A percentile compares a stretch with the other conserved stretches of the same genome.
Evolutionary conservation across 2,797 vertebrate genomes (phyloP).

Genomic region (Ataeniobius toweri): DNA sequence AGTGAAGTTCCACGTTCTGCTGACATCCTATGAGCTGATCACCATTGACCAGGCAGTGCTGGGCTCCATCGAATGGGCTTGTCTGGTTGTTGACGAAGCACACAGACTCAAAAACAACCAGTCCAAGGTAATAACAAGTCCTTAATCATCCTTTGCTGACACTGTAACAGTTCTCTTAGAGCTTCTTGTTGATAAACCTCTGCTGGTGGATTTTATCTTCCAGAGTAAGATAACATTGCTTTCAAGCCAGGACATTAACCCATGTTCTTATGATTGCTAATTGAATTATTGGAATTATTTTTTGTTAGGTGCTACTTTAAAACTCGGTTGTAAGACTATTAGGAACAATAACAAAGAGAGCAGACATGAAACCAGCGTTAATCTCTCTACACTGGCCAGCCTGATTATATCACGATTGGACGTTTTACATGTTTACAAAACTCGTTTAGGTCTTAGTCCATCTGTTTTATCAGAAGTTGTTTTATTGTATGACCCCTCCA

Average conservation of each 20-base stretch:
- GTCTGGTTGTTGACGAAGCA: constrained; percentile 97
- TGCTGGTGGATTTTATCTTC: neutral
- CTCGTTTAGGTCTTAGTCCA: neutral
- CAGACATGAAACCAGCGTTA: no score
- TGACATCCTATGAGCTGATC: constrained; percentile 96
- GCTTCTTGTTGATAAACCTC: neutral
- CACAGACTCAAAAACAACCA: constrained; percentile 99
- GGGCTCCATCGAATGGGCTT: constrained; percentile 98
- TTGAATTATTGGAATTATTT: neutral
- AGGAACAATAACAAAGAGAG: no score
- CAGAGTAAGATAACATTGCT: neutral
- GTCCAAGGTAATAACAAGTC: constrained; percentile 84
- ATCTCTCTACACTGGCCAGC: no score
- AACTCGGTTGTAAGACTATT: no score
- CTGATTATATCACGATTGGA: no score
- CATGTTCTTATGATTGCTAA: neutral
- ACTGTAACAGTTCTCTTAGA: neutral
- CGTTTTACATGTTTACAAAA: neutral
- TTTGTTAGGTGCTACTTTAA: neutral
- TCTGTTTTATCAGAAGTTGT: neutral
- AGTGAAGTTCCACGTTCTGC: constrained; percentile 95
- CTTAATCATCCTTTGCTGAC: neutral
- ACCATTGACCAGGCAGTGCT: constrained; percentile 97
- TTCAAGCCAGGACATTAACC: neutral
- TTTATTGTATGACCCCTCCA: neutral